Base-by-base conservation (phyloP, 2,113 vertebrate genomes). In the Nibea albiflora region DNA sequence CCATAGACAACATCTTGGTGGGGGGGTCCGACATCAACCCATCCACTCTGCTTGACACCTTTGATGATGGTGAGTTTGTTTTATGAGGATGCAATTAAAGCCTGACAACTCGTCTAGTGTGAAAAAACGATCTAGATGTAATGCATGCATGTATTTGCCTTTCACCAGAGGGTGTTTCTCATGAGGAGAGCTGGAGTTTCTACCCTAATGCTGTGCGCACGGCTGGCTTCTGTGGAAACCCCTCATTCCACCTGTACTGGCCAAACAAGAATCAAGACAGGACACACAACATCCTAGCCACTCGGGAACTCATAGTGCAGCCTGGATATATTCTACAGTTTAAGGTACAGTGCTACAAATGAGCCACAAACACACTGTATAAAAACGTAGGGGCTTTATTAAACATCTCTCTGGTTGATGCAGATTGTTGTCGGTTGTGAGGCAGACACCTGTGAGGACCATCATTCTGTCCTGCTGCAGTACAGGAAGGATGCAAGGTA, bases 221-320 rank as follows among this genome's bases (percentile, higher is more conserved):
- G 24, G 97, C 97, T 20, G 98, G 98, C 47, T 99, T 99, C 94
- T 99, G 98, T 88, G 97, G 97, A 81, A 99, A 99, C 90, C 98
- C 98, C 9, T 99, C 98, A n/a, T 99, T 99, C 90, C 98, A 99
- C 83, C 95, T 99, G 76, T 99, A 99, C 89, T 99, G 98, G 98
- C 97, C 98, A 60, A 99, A 99, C 92, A 99, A 98, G 92, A 98
- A 98, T 89, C 96, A 97, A 81, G 97, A 99, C 88, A 96, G 95
- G 89, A 98, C 97, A 17, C 95, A 97, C 90, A 99, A 98, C 91
- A 97, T 98, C 88, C 94, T 99, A 81, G 97, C 96, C 80, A 98
- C 98, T 66, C 94, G 97, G 22, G 98, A 99, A 78, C 97, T 99
- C 80, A 99, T 99, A 80, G 97, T 99, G 88, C 98, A 99, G 81